Base-by-base conservation (phyloP, 1,140 invertebrate genomes). In the Agrilus planipennis region DNA sequence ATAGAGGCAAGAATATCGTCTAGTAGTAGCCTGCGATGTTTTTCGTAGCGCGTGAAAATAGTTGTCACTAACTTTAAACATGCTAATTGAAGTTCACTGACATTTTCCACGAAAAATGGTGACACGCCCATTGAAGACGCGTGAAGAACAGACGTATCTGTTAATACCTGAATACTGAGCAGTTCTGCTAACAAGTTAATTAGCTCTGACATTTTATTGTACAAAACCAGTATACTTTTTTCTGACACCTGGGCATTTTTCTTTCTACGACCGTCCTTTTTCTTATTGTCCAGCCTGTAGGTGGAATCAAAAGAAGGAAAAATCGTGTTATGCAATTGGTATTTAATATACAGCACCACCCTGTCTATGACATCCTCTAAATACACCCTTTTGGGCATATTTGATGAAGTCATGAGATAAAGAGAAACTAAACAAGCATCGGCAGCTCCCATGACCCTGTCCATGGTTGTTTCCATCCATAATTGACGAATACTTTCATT, bases 1-100 rank as follows among this genome's bases (percentile, higher is more conserved):
- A 99, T 89, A 4, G 94, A 98, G n/a, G 92, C 87, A 32, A 99
- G 69, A 35, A 99, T 94, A 61, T 99, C 96, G 54, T 97, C 90
- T 25, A 99, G 66, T 34, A 99, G 72, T 35, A 95, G 71, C 55
- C 90, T 77, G 34, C 95, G 74, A 62, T 97, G 92, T 60, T 92
- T 92, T 51, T 95, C 91, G 63, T 98, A 98, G 53, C 84, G 76
- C 5, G 89, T 85, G 67, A 98, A 99, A 58, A 99, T 87, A 49
- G 82, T 88, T 27, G 93, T 96, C 10, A 97, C 89, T 19, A 98
- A 73, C 64, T 93, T 91, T 42, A 99, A 72, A n/a, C 93, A 82
- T 48, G 88, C 84, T 39, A 99, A 70, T 62, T 99, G 96, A 20
- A 99, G 66, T 62, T 97, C 94, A 57, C 88, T 90, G 41, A 99